A percentile compares a stretch with the other conserved stretches of the same genome.
phyloP scores from a whole-genome alignment of 30 jellyfish, hydroid and myxozoan species.

The Aurelia aurita region DNA sequence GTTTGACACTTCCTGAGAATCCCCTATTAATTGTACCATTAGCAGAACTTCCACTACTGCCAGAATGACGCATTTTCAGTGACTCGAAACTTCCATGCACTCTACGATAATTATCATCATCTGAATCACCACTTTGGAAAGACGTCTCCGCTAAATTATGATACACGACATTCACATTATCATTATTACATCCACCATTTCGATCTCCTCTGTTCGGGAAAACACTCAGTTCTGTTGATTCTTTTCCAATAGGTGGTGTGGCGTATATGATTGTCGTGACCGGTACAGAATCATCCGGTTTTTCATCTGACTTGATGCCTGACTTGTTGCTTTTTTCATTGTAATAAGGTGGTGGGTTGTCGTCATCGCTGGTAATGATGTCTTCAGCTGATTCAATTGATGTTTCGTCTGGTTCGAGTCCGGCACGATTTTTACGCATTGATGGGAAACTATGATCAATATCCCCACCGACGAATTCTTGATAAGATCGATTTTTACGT shows the following conservation, averaged over 20 bases:
- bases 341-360: constrained; percentile 5
- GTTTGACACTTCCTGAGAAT: not conserved
- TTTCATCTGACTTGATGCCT: not conserved
- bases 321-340: constrained; percentile 2
- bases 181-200: constrained; percentile 4
- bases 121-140: constrained; percentile 29
- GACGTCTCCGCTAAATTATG: constrained; percentile 56
- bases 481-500: constrained; percentile 29
- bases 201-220: constrained; percentile 15
- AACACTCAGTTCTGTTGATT: constrained; percentile 55
- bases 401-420: constrained; percentile 43
- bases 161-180: constrained; percentile 37
- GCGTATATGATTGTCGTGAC: constrained; percentile 61
- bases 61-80: constrained; percentile 8
- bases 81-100: constrained; percentile 50
- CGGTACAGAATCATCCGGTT: constrained; percentile 8
- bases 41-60: constrained; percentile 1
- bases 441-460: constrained; percentile 42
- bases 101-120: constrained; percentile 2
- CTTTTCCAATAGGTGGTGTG: constrained; percentile 40
- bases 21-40: not conserved
- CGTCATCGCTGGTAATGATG: constrained; percentile 12
- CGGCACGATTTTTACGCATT: constrained; percentile 66
- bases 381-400: constrained; percentile 66
- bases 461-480: constrained; percentile 46